Evolutionary conservation across 2,113 vertebrate species (phyloP).

Genomic region (Microtus richardsoni): DNA sequence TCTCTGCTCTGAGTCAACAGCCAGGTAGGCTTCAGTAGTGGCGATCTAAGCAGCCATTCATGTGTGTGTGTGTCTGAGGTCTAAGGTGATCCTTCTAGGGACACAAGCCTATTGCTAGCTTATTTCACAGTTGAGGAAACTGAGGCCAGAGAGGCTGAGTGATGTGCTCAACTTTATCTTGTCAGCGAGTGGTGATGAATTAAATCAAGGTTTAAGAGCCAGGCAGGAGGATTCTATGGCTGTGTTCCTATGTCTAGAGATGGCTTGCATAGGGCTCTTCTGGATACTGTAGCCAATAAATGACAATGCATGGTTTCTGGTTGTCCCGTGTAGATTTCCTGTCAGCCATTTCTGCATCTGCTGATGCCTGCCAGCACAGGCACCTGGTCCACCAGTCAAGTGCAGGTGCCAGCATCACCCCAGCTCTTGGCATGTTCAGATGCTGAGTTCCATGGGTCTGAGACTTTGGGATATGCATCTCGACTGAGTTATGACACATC

Average conservation of each 20-base stretch:
- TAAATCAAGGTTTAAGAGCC: neutral
- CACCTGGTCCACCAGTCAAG: neutral
- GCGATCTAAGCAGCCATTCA: neutral
- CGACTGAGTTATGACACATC: neutral
- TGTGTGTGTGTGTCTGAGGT: fast-evolving
- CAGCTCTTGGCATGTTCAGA: neutral
- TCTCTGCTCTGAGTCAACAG: fast-evolving
- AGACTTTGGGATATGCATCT: neutral
- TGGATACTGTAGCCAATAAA: neutral
- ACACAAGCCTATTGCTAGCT: neutral
- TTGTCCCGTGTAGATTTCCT: neutral
- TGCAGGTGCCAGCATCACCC: neutral
- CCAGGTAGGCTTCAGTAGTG: neutral
- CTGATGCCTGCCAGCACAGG: neutral
- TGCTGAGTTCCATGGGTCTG: neutral
- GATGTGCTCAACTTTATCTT: neutral
- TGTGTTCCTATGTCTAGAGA: neutral
- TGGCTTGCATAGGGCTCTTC: neutral
- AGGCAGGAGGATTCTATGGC: neutral
- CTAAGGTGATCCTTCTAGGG: neutral
- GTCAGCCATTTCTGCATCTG: neutral
- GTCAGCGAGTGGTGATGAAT: neutral
- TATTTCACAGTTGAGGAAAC: neutral
- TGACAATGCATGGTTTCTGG: neutral
- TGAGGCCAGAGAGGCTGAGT: neutral